Evolutionary conservation across 1,140 invertebrate genomes (phyloP), one percentile per base, ranked within the genome.

Genomic region (Pseudomyrmex gracilis): DNA sequence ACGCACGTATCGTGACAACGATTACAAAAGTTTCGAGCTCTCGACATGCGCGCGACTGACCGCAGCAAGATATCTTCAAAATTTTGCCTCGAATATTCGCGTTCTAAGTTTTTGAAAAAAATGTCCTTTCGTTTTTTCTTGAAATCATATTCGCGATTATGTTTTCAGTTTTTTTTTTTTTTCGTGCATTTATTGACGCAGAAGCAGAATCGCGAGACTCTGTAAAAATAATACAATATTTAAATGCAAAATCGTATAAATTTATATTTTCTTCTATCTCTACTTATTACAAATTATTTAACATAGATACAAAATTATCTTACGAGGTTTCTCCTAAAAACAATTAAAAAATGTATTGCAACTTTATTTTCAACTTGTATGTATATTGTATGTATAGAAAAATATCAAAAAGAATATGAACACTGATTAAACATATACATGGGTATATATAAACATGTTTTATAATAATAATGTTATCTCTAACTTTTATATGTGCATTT

Each of bases 1-100:
- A 66, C 57, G 43, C 73, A 47, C 61, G 76, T 71, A 66, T 43
- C 53, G 34, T 24, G n/a, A 73, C n/a, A 43, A 34, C n/a, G 22
- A 8, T 51, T 47, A 34, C 34, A 34, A 34, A 34, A 34, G 34
- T 34, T 34, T 22, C 15, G 3, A 51, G 2, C 67, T 20, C 15
- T 5, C 66, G 34, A 34, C 34, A 34, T 34, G 34, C 34, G 34
- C 34, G 34, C 5, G 34, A 34, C 34, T 34, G 34, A 34, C 34
- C 7, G 34, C 34, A 34, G 34, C 34, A 34, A 34, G 53, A n/a
- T 66, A 80, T 70, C 15, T 20, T 43, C 53, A 70, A 70, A 66
- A 47, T 13, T 55, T 7, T 1, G 5, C 2, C 34, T 55, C 51
- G 13, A 34, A 10, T 47, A 24, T 17, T 78, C n/a, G 47, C 64